Evolutionary conservation across 1,140 invertebrate genomes (phyloP).

Genomic region (Caerostris extrusa): DNA sequence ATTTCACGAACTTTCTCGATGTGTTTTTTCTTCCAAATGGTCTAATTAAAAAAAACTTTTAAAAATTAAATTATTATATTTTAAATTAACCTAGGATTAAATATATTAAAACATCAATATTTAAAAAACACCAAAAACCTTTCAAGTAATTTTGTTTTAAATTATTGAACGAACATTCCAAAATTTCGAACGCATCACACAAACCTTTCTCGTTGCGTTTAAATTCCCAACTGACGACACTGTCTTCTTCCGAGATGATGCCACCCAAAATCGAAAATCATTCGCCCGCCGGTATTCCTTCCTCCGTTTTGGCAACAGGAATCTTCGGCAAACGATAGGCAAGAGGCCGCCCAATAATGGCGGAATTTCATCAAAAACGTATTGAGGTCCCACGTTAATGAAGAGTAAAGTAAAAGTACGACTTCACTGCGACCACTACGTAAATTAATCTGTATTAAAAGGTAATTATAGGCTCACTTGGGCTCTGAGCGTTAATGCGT

Average conservation of each 20-base stretch:
- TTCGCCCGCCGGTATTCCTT: background rate
- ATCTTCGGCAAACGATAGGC: slow-evolving; percentile 35
- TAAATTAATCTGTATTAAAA: slow-evolving; percentile 75
- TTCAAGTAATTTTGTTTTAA: too few species aligned
- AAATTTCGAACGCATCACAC: background rate
- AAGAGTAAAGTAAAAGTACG: slow-evolving; percentile 63
- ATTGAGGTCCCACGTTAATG: slow-evolving; percentile 58
- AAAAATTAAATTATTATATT: too few species aligned
- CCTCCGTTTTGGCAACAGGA: slow-evolving; percentile 19
- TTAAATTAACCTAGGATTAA: too few species aligned
- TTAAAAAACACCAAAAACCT: too few species aligned
- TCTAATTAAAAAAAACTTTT: too few species aligned
- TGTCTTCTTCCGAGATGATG: background rate
- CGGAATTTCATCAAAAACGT: slow-evolving; percentile 74
- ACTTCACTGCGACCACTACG: slow-evolving; percentile 36
- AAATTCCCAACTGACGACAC: background rate
- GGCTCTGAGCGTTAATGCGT: slow-evolving; percentile 51
- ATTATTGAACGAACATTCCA: background rate
- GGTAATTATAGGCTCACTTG: slow-evolving; percentile 72
- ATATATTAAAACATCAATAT: too few species aligned
- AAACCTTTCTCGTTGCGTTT: background rate
- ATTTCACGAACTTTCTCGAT: background rate
- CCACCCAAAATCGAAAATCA: slow-evolving; percentile 5
- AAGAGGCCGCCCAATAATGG: slow-evolving; percentile 60
- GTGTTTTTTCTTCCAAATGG: too few species aligned